Evolutionary conservation across 2,113 vertebrate species (phyloP).

Genomic region (Oceanodroma tethys): DNA sequence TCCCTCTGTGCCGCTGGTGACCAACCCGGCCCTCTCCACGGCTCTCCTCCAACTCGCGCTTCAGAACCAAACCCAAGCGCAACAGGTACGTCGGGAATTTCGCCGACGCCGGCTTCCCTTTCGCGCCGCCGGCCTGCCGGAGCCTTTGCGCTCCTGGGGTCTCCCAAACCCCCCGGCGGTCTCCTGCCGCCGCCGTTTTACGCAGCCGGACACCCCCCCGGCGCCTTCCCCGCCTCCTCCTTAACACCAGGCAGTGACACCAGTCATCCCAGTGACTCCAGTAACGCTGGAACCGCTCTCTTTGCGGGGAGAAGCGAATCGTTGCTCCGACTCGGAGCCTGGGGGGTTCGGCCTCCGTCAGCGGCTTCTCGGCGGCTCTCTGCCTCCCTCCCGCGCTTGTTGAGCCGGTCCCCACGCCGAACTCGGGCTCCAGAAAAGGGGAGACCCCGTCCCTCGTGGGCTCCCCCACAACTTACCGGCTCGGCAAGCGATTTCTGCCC

Average conservation of each 20-base stretch:
- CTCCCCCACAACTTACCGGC: background rate
- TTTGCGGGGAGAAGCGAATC: background rate
- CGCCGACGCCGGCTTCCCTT: rapidly evolving
- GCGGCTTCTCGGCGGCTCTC: background rate
- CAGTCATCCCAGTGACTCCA: background rate
- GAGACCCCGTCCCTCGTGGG: too few species aligned
- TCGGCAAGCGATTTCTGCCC: too few species aligned
- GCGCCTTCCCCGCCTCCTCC: background rate
- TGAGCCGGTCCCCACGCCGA: background rate
- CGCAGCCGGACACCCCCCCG: too few species aligned
- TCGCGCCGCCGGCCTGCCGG: background rate
- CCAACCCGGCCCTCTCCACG: conserved; percentile 81
- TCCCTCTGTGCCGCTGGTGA: conserved; percentile 80
- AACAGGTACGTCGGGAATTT: conserved; percentile 74
- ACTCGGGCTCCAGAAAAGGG: background rate
- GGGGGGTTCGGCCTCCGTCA: background rate
- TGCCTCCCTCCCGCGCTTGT: background rate
- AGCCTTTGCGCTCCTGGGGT: background rate
- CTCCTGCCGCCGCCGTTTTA: background rate
- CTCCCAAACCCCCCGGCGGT: background rate
- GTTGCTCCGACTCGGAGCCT: background rate
- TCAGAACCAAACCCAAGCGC: conserved; percentile 82
- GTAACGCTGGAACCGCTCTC: background rate
- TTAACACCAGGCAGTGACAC: background rate
- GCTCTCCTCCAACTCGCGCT: conserved; percentile 88